phyloP scores from a whole-genome alignment of 2,888 invertebrate genomes.

The Neria commutata region DNA sequence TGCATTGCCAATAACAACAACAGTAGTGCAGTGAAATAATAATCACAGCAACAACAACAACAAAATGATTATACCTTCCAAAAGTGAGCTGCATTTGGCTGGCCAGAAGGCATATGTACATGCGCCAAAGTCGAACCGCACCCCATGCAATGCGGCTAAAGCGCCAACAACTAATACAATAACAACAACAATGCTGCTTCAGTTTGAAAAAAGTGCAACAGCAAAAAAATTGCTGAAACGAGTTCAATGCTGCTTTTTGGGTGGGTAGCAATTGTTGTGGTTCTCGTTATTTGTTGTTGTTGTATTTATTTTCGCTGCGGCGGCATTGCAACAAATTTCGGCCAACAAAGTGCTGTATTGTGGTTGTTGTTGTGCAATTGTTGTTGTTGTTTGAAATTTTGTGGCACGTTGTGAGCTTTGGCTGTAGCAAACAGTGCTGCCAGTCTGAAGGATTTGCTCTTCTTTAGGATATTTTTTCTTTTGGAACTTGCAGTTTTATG shows the following conservation, averaged over 20 bases:
- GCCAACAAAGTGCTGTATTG: neutral
- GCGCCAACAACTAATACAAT: neutral
- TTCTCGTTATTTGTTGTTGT: neutral
- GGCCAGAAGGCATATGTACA: slow-evolving; percentile 23
- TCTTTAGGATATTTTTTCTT: too few relatives aligned
- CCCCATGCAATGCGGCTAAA: slow-evolving; percentile 41
- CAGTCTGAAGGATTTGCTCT: too few relatives aligned
- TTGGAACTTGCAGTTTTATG: too few relatives aligned
- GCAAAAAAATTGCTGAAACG: slow-evolving; percentile 13
- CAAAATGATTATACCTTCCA: too few relatives aligned
- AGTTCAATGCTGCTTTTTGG: slow-evolving; percentile 23
- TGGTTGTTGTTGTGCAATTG: neutral
- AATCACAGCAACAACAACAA: too few relatives aligned
- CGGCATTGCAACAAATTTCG: neutral
- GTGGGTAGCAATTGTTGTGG: slow-evolving; percentile 4
- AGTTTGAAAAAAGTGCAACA: neutral
- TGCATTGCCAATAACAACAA: too few relatives aligned
- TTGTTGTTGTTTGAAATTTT: slow-evolving; percentile 8
- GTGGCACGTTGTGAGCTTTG: slow-evolving; percentile 16
- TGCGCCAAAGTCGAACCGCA: slow-evolving; percentile 38
- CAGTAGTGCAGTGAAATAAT: too few relatives aligned
- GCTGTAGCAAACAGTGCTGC: too few relatives aligned
- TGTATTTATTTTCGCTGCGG: neutral
- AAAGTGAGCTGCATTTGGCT: slow-evolving; percentile 17
- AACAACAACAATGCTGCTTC: too few relatives aligned